Percentiles rank a stretch among this genome's conserved stretches.
phyloP scores from a whole-genome alignment of 2,888 invertebrate genomes.

The Leucophora obtusa region DNA sequence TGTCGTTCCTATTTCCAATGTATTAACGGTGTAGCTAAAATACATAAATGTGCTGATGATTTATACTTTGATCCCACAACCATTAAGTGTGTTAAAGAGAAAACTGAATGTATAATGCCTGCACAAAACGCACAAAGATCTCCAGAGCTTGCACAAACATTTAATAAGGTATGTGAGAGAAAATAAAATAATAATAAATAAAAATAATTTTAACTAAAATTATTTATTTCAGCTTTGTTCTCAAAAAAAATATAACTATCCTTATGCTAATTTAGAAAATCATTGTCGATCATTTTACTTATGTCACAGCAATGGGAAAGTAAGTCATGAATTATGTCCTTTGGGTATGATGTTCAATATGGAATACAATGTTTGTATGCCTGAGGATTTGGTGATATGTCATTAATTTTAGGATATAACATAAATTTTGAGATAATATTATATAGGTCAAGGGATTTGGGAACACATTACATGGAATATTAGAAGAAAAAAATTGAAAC shows the following conservation, averaged over 20 bases:
- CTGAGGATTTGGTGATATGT: slow-evolving; percentile 9
- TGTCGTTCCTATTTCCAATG: slow-evolving; percentile 71
- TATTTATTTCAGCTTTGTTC: slow-evolving; percentile 53
- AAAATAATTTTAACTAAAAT: neutral
- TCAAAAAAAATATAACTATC: slow-evolving; percentile 49
- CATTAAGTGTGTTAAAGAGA: slow-evolving; percentile 65
- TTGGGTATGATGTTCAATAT: slow-evolving; percentile 54
- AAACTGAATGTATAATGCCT: slow-evolving; percentile 62
- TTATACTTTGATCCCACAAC: slow-evolving; percentile 65
- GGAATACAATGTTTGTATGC: slow-evolving; percentile 31
- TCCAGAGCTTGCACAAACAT: slow-evolving; percentile 23
- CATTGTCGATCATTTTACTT: slow-evolving; percentile 67
- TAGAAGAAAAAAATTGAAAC: neutral
- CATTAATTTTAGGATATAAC: neutral
- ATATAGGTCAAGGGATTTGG: neutral
- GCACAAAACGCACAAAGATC: slow-evolving; percentile 36
- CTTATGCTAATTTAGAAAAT: slow-evolving; percentile 62
- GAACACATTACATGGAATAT: neutral
- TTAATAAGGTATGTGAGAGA: slow-evolving; percentile 36
- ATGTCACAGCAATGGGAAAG: slow-evolving; percentile 58
- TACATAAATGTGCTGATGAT: slow-evolving; percentile 67
- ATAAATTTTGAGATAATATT: neutral
- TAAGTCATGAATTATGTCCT: slow-evolving; percentile 56
- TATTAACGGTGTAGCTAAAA: slow-evolving; percentile 60
- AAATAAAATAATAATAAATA: neutral